A percentile compares a stretch with the other conserved stretches of the same genome.
These are phyloP conservation scores for Tenthredo distinguenda DNA, from an alignment of 2,888 invertebrate species.

Conservation along the genomic window DNA sequence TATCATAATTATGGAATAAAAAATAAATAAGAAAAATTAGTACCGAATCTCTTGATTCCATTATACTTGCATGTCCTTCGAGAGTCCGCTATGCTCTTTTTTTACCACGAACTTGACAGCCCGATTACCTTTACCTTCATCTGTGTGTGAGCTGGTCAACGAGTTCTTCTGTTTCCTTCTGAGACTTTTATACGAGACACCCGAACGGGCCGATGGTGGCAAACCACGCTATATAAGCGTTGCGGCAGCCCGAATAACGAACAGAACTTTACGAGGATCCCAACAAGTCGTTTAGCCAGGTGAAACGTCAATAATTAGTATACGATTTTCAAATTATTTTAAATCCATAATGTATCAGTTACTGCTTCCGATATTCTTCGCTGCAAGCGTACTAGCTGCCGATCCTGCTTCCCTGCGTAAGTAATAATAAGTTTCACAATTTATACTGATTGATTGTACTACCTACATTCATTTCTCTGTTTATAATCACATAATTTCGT, in stretches of 20 bases:
- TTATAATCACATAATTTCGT: background rate
- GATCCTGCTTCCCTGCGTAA: slow-evolving; percentile 24
- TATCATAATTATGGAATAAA: slow-evolving; percentile 2
- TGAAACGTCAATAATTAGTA: background rate
- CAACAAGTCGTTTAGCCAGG: background rate
- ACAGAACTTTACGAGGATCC: slow-evolving; percentile 27
- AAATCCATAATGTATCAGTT: background rate
- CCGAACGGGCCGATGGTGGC: background rate
- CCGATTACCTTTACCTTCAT: slow-evolving; percentile 19
- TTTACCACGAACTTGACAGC: background rate
- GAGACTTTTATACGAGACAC: background rate
- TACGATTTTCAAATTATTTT: background rate
- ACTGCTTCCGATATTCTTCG: background rate
- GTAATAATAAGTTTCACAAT: background rate
- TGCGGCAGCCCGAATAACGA: background rate
- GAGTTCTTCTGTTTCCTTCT: slow-evolving; percentile 24
- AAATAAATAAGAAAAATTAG: background rate
- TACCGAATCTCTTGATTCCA: background rate
- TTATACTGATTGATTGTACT: background rate
- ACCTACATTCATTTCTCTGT: background rate
- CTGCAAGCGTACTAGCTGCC: slow-evolving; percentile 12
- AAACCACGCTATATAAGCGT: slow-evolving; percentile 34
- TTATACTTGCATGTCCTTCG: slow-evolving; percentile 34
- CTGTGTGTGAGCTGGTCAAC: slow-evolving; percentile 4
- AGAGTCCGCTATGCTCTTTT: background rate